Percentiles rank a stretch among this genome's conserved stretches.
Evolutionary conservation across 2,113 vertebrate genomes (phyloP).

Genomic region (Carettochelys insculpta): DNA sequence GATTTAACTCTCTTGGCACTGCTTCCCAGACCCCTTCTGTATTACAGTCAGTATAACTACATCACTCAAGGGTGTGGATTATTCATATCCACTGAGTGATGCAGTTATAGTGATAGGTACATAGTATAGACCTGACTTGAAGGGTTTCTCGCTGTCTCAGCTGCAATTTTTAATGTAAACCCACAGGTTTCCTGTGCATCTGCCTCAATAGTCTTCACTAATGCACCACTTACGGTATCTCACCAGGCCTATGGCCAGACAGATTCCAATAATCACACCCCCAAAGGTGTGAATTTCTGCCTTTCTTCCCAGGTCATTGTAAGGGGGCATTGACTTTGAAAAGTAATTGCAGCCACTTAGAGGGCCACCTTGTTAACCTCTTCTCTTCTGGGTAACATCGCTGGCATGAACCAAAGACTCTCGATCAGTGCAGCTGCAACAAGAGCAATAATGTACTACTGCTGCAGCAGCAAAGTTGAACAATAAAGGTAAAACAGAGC

Average conservation of each 20-base stretch:
- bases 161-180: neutral
- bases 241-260: neutral
- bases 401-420: neutral
- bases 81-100: too few species aligned
- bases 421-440: neutral
- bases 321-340: neutral
- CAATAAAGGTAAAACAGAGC: neutral
- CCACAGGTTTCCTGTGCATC: conserved; percentile 5
- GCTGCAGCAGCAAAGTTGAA: neutral
- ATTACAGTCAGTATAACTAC: too few species aligned
- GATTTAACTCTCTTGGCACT: too few species aligned
- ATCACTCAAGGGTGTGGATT: too few species aligned
- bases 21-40: too few species aligned
- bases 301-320: neutral
- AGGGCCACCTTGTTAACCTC: neutral
- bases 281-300: neutral
- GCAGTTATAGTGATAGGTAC: too few species aligned
- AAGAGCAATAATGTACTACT: neutral
- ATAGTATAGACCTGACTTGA: neutral
- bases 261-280: neutral
- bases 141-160: neutral
- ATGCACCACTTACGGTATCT: neutral
- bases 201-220: conserved; percentile 16
- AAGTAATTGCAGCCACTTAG: neutral
- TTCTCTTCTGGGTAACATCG: neutral